These are phyloP conservation scores for Leistus spinibarbis DNA, from an alignment of 2,888 invertebrate species.

Conservation along the genomic window DNA sequence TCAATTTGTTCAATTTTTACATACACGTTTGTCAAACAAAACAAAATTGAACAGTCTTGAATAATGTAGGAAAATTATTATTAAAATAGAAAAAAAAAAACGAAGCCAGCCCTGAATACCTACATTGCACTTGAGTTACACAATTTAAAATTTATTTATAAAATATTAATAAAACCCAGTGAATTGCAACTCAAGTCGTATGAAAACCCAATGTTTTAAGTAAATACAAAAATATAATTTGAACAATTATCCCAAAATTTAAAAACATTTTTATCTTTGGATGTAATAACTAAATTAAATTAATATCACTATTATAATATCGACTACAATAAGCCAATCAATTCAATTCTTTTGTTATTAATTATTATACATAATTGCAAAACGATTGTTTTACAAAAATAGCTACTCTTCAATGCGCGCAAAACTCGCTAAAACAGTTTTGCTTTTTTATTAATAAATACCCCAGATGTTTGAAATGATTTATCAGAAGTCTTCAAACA, in stretches of 20 bases:
- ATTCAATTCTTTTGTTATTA: not conserved
- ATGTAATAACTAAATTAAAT: constrained; percentile 2
- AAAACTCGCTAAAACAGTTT: not conserved
- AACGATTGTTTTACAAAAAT: not conserved
- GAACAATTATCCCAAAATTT: not conserved
- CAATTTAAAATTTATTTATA: not conserved
- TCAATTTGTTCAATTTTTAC: not conserved
- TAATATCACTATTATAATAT: constrained; percentile 8
- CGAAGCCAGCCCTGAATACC: not conserved
- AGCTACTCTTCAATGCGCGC: not conserved
- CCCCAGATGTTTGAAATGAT: not conserved
- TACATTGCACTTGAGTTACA: not conserved
- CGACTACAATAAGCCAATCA: constrained; percentile 4
- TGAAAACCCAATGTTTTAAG: not conserved
- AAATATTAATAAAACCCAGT: not conserved
- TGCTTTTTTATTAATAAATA: not conserved
- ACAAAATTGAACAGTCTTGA: not conserved
- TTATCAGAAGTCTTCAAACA: constrained; percentile 85
- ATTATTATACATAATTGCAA: not conserved
- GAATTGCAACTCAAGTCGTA: not conserved
- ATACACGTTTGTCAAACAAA: not conserved
- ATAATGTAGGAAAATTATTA: constrained; percentile 1
- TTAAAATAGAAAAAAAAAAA: not conserved
- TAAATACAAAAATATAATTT: not conserved
- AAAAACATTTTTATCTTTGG: constrained; percentile 2